Evolutionary conservation across 2,113 vertebrate genomes (phyloP), one percentile per base, ranked within the genome.

Genomic region (Ochotona curzoniae): DNA sequence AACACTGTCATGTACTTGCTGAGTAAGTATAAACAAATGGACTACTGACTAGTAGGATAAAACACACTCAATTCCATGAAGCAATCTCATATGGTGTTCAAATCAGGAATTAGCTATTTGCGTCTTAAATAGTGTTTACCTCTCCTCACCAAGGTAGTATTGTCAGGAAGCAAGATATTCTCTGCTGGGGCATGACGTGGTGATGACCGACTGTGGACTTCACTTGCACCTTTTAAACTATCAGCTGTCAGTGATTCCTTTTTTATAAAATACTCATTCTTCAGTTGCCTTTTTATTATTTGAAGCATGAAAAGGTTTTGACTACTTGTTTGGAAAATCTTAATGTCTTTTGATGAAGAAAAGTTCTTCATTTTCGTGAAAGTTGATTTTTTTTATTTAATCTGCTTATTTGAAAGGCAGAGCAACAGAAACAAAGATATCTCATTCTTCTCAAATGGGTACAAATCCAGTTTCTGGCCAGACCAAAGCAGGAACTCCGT

Each of bases 291-390:
- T 44, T 67, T 85, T 73, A 21, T 10, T 73, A 80, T 61, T 13
- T 76, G 47, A 82, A 13, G 47, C 28, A 75, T 69, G 11, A 87
- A 2, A 91, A 91, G 30, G 18, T n/a, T 90, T 6, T 75, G 35
- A 61, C 74, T 28, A 38, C 2, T 60, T n/a, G 2, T 51, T 20
- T 76, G 83, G 18, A 26, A 87, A 71, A 44, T 83, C 54, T 57
- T 57, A 57, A 57, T 44, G 35, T 38, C 18, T 89, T 78, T 54
- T 47, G 18, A 94, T 21, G 60, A 73, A 64, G 20, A 28, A 14
- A 71, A 15, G 11, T 79, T 79, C 44, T 84, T 76, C 78, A 69
- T 70, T 85, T 73, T 35, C 74, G 26, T 73, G 66, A 94, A 88
- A 83, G 30, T 51, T 79, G 54, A 57, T 17, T 57, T 57, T 57